Evolutionary conservation across 2,888 invertebrate species (phyloP).

Genomic region (Amphipoea lucens): DNA sequence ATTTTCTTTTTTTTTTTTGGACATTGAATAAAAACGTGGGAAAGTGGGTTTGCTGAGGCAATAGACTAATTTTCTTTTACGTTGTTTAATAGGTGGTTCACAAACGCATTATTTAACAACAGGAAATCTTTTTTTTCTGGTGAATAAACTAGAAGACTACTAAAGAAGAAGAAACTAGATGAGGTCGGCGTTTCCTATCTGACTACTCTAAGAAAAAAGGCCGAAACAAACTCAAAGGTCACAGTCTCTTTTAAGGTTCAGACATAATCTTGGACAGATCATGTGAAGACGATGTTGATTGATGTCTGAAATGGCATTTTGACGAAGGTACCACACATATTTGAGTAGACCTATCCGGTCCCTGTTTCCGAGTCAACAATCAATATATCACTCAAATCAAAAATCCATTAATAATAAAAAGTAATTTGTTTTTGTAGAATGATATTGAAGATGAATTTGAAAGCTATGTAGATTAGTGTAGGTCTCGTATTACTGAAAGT

Average conservation of each 20-base stretch:
- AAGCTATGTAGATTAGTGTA: not conserved
- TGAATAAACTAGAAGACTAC: not conserved
- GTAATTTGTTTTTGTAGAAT: conserved; percentile 13
- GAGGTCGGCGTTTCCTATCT: too few relatives aligned
- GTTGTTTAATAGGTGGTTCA: not conserved
- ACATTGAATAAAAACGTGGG: conserved; percentile 19
- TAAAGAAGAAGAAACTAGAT: too few relatives aligned
- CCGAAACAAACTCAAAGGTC: too few relatives aligned
- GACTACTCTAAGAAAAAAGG: too few relatives aligned
- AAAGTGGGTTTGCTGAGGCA: conserved; percentile 6
- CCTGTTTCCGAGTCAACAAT: too few relatives aligned
- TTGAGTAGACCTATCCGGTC: too few relatives aligned
- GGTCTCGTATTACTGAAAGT: not conserved
- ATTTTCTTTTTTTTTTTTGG: conserved; percentile 7
- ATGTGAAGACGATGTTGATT: too few relatives aligned
- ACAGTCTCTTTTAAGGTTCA: too few relatives aligned
- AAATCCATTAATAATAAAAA: conserved; percentile 1
- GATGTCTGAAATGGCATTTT: too few relatives aligned
- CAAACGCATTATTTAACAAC: not conserved
- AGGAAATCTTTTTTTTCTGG: not conserved
- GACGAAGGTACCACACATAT: too few relatives aligned
- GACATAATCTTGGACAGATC: too few relatives aligned
- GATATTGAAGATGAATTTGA: not conserved
- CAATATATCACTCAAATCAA: conserved; percentile 3
- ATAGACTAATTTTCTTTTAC: conserved; percentile 5